A percentile compares a stretch with the other conserved stretches of the same genome.
phyloP scores from a whole-genome alignment of 2,113 vertebrate species.

The Perognathus longimembris region DNA sequence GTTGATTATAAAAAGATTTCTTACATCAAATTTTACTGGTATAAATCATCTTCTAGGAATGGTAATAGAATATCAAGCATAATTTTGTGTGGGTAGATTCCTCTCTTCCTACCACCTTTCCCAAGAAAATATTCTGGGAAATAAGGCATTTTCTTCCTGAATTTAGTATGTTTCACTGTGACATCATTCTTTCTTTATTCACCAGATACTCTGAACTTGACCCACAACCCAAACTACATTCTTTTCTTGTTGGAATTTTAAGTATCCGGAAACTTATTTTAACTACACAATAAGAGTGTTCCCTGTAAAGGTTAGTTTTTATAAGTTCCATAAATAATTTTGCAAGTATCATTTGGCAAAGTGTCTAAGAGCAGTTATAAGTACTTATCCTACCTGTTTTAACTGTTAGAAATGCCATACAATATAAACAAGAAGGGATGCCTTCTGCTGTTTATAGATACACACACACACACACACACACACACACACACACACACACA shows the following conservation, averaged over 20 bases:
- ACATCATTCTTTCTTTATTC: constrained; percentile 72
- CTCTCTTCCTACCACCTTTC: constrained; percentile 54
- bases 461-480: too few species aligned
- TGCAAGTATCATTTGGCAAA: constrained; percentile 48
- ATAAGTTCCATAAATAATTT: constrained; percentile 55
- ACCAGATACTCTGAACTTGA: constrained; percentile 56
- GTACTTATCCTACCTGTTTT: constrained; percentile 30
- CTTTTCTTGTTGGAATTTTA: constrained; percentile 70
- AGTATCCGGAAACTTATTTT: constrained; percentile 74
- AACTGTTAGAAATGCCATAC: not conserved
- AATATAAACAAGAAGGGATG: not conserved
- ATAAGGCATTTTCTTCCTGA: constrained; percentile 44
- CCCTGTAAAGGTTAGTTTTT: constrained; percentile 45
- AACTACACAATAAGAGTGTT: constrained; percentile 61
- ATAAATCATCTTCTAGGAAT: constrained; percentile 67
- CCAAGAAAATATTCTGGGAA: constrained; percentile 79
- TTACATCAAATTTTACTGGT: constrained; percentile 17
- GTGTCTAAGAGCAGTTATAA: constrained; percentile 4
- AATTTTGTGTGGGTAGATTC: constrained; percentile 60
- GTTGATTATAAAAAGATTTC: constrained; percentile 34
- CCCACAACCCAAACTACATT: constrained; percentile 64
- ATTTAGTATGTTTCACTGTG: constrained; percentile 57
- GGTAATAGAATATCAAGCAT: constrained; percentile 39
- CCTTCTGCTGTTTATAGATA: not conserved
- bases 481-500: too few species aligned